A percentile compares a stretch with the other conserved stretches of the same genome.
These are phyloP conservation scores for Trematomus loennbergii DNA, from an alignment of 2,113 vertebrate species.

Conservation along the genomic window DNA sequence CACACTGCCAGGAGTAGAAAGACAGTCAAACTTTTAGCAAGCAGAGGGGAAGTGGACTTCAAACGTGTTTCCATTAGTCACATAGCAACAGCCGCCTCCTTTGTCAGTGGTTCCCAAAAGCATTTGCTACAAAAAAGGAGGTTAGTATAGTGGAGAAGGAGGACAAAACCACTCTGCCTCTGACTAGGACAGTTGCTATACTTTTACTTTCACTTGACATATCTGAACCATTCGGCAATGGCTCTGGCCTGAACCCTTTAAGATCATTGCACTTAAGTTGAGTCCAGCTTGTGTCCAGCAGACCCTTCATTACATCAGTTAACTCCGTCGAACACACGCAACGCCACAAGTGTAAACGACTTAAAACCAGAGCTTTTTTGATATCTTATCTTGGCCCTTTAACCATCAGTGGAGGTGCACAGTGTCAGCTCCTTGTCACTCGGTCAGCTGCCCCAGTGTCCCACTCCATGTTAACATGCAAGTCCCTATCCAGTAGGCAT, in stretches of 20 bases:
- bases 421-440: constrained; percentile 63
- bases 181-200: constrained; percentile 12
- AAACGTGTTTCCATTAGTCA: constrained; percentile 70
- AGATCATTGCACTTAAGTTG: background rate
- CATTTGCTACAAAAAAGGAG: constrained; percentile 31
- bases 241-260: constrained; percentile 1
- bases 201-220: constrained; percentile 46
- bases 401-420: constrained; percentile 42
- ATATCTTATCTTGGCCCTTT: constrained; percentile 39
- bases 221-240: constrained; percentile 16
- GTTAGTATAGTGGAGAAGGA: constrained; percentile 35
- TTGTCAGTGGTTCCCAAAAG: constrained; percentile 24
- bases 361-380: constrained; percentile 33
- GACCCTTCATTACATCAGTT: constrained; percentile 11
- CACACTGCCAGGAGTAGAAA: constrained; percentile 16
- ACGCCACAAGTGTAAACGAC: constrained; percentile 20
- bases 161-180: constrained; percentile 5
- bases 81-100: constrained; percentile 62
- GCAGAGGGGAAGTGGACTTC: constrained; percentile 63
- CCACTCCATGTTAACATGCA: constrained; percentile 79
- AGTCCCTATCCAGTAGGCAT: constrained; percentile 71
- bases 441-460: constrained; percentile 63
- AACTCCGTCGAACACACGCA: background rate
- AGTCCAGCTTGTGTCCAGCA: constrained; percentile 2
- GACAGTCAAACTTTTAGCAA: constrained; percentile 51